phyloP scores from a whole-genome alignment of 2,888 invertebrate species.

The Drosophila kambysellisi region DNA sequence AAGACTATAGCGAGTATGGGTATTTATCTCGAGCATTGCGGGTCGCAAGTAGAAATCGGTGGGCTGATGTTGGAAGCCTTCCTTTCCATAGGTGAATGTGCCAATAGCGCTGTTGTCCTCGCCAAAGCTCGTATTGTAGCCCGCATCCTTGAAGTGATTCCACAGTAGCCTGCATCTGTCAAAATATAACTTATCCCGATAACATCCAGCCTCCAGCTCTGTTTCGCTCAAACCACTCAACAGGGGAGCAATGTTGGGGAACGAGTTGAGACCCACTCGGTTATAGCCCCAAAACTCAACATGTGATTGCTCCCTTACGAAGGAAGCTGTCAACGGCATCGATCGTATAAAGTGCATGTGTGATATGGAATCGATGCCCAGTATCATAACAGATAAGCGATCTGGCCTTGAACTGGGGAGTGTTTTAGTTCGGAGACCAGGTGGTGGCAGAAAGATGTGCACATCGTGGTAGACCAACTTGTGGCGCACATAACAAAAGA shows the following conservation, averaged over 20 bases:
- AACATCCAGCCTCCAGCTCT: constrained; percentile 88
- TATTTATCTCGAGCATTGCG: neutral
- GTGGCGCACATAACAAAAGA: neutral
- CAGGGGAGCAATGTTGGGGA: constrained; percentile 93
- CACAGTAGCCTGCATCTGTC: constrained; percentile 93
- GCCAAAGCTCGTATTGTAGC: constrained; percentile 88
- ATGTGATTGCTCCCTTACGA: constrained; percentile 85
- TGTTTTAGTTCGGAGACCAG: neutral
- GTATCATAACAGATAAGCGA: constrained; percentile 89
- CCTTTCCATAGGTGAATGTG: constrained; percentile 1
- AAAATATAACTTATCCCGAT: constrained; percentile 87
- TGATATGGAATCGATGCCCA: constrained; percentile 94
- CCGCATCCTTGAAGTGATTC: constrained; percentile 89
- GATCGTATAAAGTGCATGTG: constrained; percentile 92
- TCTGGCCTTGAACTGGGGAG: neutral
- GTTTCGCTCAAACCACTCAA: constrained; percentile 89
- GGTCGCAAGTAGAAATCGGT: constrained; percentile 18
- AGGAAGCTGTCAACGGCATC: constrained; percentile 89
- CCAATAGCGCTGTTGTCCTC: constrained; percentile 10
- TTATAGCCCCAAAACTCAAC: constrained; percentile 94
- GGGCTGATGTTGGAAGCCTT: neutral
- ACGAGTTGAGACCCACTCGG: constrained; percentile 96
- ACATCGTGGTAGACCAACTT: constrained; percentile 24
- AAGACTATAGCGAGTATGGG: neutral
- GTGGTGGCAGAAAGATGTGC: constrained; percentile 22